A percentile compares a stretch with the other conserved stretches of the same genome.
Conservation (phyloP, 2,797 vertebrate species). For the Notolabrus celidotus region DNA sequence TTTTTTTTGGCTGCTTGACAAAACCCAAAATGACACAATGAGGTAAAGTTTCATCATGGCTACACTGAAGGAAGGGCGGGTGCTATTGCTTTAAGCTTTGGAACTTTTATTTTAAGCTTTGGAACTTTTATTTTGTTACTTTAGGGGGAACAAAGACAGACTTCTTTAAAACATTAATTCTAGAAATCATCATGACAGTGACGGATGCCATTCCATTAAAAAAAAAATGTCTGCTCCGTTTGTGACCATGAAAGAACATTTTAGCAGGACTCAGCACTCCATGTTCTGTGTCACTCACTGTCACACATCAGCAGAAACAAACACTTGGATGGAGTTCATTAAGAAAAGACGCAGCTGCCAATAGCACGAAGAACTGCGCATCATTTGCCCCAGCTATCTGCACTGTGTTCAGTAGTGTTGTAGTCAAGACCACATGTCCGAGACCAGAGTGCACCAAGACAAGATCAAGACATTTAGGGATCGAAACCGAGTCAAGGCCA, state of each 20-base stretch:
- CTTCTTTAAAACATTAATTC: conserved; percentile 12
- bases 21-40: conserved; percentile 61
- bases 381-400: no score
- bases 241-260: conserved; percentile 3
- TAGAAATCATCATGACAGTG: conserved; percentile 15
- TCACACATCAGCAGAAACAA: conserved; percentile 11
- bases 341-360: no score
- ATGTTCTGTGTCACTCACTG: neutral
- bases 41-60: conserved; percentile 57
- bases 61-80: conserved; percentile 7
- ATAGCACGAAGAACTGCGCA: no score
- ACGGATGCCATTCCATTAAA: neutral
- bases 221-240: neutral
- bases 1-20: conserved; percentile 49
- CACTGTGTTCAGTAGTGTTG: no score
- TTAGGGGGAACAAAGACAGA: conserved; percentile 6
- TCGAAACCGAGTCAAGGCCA: no score
- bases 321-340: no score
- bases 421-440: no score
- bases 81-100: conserved; percentile 7
- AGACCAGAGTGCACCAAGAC: no score
- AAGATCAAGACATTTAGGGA: no score
- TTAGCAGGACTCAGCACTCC: neutral
- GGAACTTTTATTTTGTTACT: conserved; percentile 15
- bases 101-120: conserved; percentile 23